phyloP scores from a whole-genome alignment of 2,888 invertebrate genomes.

The Pachliopta kotzebuea region DNA sequence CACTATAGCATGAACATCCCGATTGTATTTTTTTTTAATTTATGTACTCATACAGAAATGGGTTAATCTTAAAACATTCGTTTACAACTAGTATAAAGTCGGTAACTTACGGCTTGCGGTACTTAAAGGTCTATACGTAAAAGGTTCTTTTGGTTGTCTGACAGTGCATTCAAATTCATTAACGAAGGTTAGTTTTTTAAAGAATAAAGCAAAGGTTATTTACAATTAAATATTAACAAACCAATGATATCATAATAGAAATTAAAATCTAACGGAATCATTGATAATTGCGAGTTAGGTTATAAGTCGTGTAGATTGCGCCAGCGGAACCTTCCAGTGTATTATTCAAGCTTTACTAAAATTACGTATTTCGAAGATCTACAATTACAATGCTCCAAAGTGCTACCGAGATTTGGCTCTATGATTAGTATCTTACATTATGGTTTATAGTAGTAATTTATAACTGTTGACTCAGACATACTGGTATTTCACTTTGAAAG shows the following conservation, averaged over 20 bases:
- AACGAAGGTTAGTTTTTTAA: not conserved
- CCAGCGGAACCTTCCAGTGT: constrained; percentile 14
- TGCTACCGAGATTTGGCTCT: constrained; percentile 47
- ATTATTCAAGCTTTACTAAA: constrained; percentile 25
- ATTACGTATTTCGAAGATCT: constrained; percentile 54
- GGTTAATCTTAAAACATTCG: too few relatives aligned
- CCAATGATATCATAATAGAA: not conserved
- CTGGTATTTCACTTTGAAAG: not conserved
- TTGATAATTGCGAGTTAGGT: constrained; percentile 10
- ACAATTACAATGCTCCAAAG: constrained; percentile 48
- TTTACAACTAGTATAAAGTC: too few relatives aligned
- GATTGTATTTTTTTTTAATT: too few relatives aligned
- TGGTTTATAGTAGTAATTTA: constrained; percentile 41
- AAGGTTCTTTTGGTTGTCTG: too few relatives aligned
- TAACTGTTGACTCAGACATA: not conserved
- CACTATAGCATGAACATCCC: too few relatives aligned
- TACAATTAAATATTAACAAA: not conserved
- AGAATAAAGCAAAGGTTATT: not conserved
- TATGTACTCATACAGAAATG: too few relatives aligned
- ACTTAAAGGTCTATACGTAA: too few relatives aligned
- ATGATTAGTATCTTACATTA: constrained; percentile 48
- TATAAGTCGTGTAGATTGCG: constrained; percentile 15
- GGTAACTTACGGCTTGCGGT: too few relatives aligned
- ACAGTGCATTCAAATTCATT: too few relatives aligned
- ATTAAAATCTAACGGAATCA: constrained; percentile 8